Evolutionary conservation across 1,140 invertebrate genomes (phyloP).

Genomic region (Aphelinus atriplicis): DNA sequence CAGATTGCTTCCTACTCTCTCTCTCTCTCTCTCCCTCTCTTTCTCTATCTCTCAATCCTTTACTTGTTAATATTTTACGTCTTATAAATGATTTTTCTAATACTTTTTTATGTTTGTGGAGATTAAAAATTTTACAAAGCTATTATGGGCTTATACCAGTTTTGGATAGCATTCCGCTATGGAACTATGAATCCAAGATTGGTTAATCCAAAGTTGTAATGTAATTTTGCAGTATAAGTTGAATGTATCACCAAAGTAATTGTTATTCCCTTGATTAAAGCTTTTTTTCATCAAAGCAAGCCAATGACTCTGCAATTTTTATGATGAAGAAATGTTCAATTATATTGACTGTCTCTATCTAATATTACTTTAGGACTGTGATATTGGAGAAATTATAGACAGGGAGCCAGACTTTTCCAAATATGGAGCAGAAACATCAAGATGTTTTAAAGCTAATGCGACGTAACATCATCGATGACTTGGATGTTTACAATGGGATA

Average conservation of each 20-base stretch:
- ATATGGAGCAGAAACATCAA: slow-evolving; percentile 55
- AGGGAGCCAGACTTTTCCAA: slow-evolving; percentile 22
- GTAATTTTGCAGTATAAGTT: too few relatives aligned
- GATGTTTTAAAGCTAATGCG: slow-evolving; percentile 52
- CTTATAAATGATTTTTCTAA: neutral
- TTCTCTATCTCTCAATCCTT: too few relatives aligned
- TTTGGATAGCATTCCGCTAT: neutral
- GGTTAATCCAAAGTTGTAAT: too few relatives aligned
- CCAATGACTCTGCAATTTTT: too few relatives aligned
- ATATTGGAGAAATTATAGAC: slow-evolving; percentile 16
- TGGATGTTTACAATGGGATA: slow-evolving; percentile 59
- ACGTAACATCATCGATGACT: slow-evolving; percentile 51
- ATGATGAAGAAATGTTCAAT: too few relatives aligned
- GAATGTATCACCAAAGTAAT: too few relatives aligned
- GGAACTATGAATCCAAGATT: too few relatives aligned
- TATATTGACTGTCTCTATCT: too few relatives aligned
- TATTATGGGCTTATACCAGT: neutral
- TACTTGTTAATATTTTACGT: too few relatives aligned
- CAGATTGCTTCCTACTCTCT: neutral
- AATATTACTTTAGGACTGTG: slow-evolving; percentile 3
- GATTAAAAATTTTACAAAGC: neutral
- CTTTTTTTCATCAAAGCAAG: too few relatives aligned
- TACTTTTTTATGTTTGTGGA: neutral
- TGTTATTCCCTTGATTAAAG: too few relatives aligned
- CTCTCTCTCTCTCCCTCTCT: too few relatives aligned